These are phyloP conservation scores for Rhyacichthys aspro DNA, from an alignment of 2,797 vertebrate species.

Conservation along the genomic window DNA sequence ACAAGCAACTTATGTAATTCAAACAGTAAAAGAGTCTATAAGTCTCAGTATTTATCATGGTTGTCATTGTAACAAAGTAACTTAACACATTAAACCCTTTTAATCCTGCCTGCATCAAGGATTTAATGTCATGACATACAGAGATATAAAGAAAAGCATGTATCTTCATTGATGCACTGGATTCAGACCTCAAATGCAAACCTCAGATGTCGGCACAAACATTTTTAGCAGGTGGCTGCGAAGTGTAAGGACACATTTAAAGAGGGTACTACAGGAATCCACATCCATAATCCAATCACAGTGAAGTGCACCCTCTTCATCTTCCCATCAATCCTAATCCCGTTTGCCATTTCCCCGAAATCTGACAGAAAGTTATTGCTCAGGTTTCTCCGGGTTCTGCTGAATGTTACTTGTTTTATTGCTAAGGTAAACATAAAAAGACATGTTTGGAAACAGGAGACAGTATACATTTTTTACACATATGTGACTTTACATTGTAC, in stretches of 20 bases:
- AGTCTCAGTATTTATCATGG: too few species aligned
- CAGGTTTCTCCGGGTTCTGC: constrained; percentile 8
- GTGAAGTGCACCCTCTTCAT: constrained; percentile 14
- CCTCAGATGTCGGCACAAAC: neutral
- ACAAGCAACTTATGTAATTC: too few species aligned
- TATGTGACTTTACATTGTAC: too few species aligned
- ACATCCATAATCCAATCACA: constrained; percentile 1
- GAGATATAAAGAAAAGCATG: constrained; percentile 30
- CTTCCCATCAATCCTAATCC: constrained; percentile 15
- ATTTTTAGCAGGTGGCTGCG: neutral
- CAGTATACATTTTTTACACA: neutral
- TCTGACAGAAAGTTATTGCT: constrained; percentile 16
- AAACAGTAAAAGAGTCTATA: too few species aligned
- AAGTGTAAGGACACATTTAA: constrained; percentile 7
- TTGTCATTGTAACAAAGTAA: too few species aligned
- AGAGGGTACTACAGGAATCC: neutral
- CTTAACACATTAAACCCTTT: constrained; percentile 17
- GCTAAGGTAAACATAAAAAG: neutral
- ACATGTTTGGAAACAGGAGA: neutral
- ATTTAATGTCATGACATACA: constrained; percentile 52
- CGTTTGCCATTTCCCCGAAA: constrained; percentile 22
- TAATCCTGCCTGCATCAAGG: constrained; percentile 58
- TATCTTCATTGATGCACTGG: constrained; percentile 16
- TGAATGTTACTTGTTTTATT: constrained; percentile 1
- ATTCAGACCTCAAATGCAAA: neutral